Percentiles rank a stretch among this genome's conserved stretches.
Conservation (phyloP, 2,797 vertebrate species). For the Phoebastria nigripes region DNA sequence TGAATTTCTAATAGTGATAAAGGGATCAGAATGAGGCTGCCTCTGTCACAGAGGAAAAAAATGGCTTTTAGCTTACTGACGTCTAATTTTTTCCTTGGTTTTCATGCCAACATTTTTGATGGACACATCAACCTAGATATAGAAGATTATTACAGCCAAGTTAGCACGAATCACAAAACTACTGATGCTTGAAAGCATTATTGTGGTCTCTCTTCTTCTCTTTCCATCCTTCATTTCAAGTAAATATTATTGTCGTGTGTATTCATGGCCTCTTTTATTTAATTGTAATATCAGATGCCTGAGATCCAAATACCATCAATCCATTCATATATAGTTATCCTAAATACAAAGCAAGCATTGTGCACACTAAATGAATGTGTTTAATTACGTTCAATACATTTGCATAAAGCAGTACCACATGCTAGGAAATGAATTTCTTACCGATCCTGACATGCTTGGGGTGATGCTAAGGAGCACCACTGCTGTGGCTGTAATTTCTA, state of each 20-base stretch:
- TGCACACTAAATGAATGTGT: background rate
- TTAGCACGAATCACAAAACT: slow-evolving; percentile 11
- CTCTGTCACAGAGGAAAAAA: background rate
- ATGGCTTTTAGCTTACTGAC: background rate
- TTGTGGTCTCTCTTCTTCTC: background rate
- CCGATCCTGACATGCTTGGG: background rate
- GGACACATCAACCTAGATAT: background rate
- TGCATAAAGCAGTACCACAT: background rate
- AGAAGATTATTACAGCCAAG: slow-evolving; percentile 3
- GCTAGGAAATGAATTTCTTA: background rate
- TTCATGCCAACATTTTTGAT: slow-evolving; percentile 6
- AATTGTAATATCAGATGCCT: background rate
- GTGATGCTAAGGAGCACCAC: background rate
- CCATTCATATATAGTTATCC: background rate
- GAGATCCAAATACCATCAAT: slow-evolving; percentile 24
- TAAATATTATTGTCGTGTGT: slow-evolving; percentile 5
- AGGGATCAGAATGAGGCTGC: background rate
- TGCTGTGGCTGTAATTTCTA: background rate
- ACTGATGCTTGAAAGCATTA: slow-evolving; percentile 7
- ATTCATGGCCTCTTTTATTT: slow-evolving; percentile 45
- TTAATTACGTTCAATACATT: slow-evolving; percentile 26
- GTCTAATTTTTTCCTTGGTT: background rate
- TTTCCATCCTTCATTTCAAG: slow-evolving; percentile 24
- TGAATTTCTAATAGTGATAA: background rate
- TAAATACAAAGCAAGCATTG: slow-evolving; percentile 1